phyloP scores from a whole-genome alignment of 2,113 vertebrate species.

The Acanthisitta chloris region DNA sequence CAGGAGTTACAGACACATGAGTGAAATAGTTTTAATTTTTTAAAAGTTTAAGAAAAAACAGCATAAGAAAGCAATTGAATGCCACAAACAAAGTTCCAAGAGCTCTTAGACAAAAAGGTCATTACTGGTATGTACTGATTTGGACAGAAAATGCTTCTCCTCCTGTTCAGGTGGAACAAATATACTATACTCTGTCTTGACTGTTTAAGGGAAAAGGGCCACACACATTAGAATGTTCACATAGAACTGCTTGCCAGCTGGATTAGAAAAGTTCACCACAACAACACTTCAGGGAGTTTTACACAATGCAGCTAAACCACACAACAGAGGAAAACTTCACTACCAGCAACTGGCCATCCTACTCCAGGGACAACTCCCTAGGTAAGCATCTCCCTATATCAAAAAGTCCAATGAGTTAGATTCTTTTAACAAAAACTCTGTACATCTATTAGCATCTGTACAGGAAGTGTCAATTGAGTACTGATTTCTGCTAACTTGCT shows the following conservation, averaged over 20 bases:
- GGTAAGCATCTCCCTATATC: background rate
- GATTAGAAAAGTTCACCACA: background rate
- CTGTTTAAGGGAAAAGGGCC: background rate
- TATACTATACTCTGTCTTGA: background rate
- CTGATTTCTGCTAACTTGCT: background rate
- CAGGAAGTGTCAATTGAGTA: background rate
- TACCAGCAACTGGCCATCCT: background rate
- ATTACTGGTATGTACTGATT: background rate
- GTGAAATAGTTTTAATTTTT: background rate
- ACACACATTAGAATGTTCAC: background rate
- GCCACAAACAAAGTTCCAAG: background rate
- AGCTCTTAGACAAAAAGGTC: background rate
- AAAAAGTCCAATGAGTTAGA: background rate
- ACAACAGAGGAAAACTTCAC: background rate
- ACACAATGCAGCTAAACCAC: background rate
- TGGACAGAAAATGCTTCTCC: background rate
- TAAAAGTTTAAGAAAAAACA: background rate
- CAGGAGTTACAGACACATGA: background rate
- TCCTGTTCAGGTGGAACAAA: background rate
- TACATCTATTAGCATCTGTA: background rate
- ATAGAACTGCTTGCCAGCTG: background rate
- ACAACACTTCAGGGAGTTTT: background rate
- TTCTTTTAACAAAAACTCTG: background rate
- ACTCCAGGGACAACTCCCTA: background rate
- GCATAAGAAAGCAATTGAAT: background rate